phyloP scores from a whole-genome alignment of 2,888 invertebrate genomes.

The Sipha maydis region DNA sequence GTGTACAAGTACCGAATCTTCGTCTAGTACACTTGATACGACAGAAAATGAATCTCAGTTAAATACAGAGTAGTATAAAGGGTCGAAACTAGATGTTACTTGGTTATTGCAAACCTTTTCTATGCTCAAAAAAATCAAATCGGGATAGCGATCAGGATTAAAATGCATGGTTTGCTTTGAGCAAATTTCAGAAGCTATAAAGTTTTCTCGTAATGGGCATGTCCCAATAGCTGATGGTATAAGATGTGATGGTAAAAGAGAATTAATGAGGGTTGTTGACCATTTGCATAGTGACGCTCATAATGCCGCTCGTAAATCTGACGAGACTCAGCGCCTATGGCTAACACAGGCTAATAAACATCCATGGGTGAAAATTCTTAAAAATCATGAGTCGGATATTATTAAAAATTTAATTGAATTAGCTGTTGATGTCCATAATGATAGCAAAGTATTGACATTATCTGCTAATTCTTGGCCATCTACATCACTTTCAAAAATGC shows the following conservation, averaged over 20 bases:
- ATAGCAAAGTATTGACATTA: too few species aligned
- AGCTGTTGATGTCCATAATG: slow-evolving; percentile 46
- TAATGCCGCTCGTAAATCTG: slow-evolving; percentile 14
- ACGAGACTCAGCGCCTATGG: slow-evolving; percentile 42
- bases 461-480: too few species aligned
- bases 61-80: slow-evolving; percentile 34
- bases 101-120: slow-evolving; percentile 51
- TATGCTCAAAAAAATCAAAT: slow-evolving; percentile 39
- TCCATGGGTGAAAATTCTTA: slow-evolving; percentile 54
- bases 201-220: background rate
- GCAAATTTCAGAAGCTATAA: slow-evolving; percentile 53
- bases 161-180: slow-evolving; percentile 46
- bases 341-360: slow-evolving; percentile 56
- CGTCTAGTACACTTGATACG: slow-evolving; percentile 29
- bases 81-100: slow-evolving; percentile 45
- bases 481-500: slow-evolving; percentile 35
- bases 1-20: background rate
- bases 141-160: slow-evolving; percentile 50
- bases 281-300: slow-evolving; percentile 52
- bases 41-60: slow-evolving; percentile 20
- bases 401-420: slow-evolving; percentile 50
- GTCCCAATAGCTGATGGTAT: slow-evolving; percentile 54
- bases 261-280: slow-evolving; percentile 45
- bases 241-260: slow-evolving; percentile 56
- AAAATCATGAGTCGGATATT: slow-evolving; percentile 50